Evolutionary conservation across 2,113 vertebrate genomes (phyloP).

Genomic region (Salminus brasiliensis): DNA sequence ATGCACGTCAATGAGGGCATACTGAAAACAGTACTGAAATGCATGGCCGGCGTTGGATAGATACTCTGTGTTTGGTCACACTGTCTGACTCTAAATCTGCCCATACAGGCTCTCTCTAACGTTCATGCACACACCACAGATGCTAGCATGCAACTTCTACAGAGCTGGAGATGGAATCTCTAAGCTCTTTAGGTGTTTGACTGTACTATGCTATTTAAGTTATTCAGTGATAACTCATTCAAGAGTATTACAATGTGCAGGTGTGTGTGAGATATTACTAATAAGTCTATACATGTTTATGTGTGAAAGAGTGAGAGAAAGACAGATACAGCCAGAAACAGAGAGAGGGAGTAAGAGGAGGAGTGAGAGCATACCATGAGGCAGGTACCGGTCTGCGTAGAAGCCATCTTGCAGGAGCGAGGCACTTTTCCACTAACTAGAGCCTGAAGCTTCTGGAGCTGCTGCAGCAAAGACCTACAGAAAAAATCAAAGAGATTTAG

Average conservation of each 20-base stretch:
- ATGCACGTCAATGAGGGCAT: not conserved
- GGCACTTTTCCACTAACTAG: conserved; percentile 87
- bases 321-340: not conserved
- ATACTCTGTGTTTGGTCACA: not conserved
- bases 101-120: not conserved
- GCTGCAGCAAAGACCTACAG: conserved; percentile 86
- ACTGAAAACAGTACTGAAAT: not conserved
- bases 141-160: not conserved
- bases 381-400: conserved; percentile 89
- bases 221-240: not conserved
- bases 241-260: not conserved
- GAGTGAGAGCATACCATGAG: conserved; percentile 79
- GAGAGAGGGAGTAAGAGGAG: conserved; percentile 20
- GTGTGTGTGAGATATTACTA: not conserved
- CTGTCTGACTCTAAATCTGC: not conserved
- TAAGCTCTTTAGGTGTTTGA: not conserved
- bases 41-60: no score
- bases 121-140: conserved; percentile 3
- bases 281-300: not conserved
- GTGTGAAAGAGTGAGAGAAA: not conserved
- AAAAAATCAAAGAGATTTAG: not conserved
- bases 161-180: not conserved
- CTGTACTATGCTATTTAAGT: not conserved
- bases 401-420: conserved; percentile 87
- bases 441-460: conserved; percentile 88